Evolutionary conservation across 1,140 invertebrate genomes (phyloP).

Genomic region (Acromyrmex heyeri): DNA sequence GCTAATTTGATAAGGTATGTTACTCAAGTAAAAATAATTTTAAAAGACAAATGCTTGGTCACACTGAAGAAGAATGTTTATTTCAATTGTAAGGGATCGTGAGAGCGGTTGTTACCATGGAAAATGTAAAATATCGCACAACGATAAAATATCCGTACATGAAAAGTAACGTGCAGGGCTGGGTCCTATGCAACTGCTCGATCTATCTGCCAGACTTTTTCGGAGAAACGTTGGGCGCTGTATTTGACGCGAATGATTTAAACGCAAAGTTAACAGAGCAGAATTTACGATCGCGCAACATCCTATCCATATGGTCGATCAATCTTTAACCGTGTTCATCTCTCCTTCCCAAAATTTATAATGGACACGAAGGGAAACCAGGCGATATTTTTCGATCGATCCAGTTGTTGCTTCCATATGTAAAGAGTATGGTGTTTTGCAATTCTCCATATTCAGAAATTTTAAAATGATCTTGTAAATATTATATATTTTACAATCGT

Average conservation of each 20-base stretch:
- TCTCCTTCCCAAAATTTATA: slow-evolving; percentile 49
- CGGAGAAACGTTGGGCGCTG: slow-evolving; percentile 12
- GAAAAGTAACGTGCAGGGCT: slow-evolving; percentile 14
- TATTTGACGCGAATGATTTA: slow-evolving; percentile 64
- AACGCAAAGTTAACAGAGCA: slow-evolving; percentile 61
- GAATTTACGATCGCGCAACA: slow-evolving; percentile 63
- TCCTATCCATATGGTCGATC: slow-evolving; percentile 60
- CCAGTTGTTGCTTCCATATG: slow-evolving; percentile 40
- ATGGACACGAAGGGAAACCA: slow-evolving; percentile 24
- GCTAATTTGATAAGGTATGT: not conserved
- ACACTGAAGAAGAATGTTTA: slow-evolving; percentile 12
- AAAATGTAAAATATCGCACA: slow-evolving; percentile 49
- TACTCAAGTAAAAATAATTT: not conserved
- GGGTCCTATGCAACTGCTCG: slow-evolving; percentile 45
- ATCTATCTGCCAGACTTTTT: slow-evolving; percentile 54
- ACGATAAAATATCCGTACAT: slow-evolving; percentile 49
- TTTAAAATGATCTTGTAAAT: not conserved
- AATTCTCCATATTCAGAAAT: slow-evolving; percentile 4
- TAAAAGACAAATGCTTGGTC: not conserved
- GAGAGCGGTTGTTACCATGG: slow-evolving; percentile 6
- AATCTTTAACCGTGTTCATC: slow-evolving; percentile 56
- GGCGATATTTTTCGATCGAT: slow-evolving; percentile 29
- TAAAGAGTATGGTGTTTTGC: not conserved
- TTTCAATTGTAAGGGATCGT: not conserved
- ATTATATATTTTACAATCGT: not conserved